Evolutionary conservation across 2,888 invertebrate genomes (phyloP), one percentile per base, ranked within the genome.

Genomic region (Fabriciana adippe): DNA sequence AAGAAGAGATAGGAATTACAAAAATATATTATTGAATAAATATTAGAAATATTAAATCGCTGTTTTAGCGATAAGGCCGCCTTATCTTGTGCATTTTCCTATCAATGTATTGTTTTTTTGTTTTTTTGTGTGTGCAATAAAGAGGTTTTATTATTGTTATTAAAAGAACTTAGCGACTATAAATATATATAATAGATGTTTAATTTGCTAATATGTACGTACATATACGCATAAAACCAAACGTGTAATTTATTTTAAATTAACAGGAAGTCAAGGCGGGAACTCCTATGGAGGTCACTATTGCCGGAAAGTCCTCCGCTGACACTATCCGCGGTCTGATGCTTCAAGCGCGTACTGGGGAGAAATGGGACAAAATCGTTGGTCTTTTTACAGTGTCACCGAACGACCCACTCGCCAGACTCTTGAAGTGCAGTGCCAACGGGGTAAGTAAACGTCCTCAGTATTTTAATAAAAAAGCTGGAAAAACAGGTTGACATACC

Each of bases 241-340:
- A 26, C 14, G 35, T 53, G 35, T 16, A 6, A 53, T 45, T 41
- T 61, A 13, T 6, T 51, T 61, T 8, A 16, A 41, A 35, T 41
- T 35, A 64, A 50, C 81, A 87, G 87, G 80, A 72, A 69, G 93
- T 75, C 78, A 93, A 84, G 81, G 89, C 82, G 47, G 92, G 91
- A 13, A 77, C 78, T 11, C 84, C 91, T 0, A 85, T 94, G 78
- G 88, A 93, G 67, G 92, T 95, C 69, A 93, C 90, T 66, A 89
- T 95, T 76, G 76, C 82, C 15, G 94, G 94, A 64, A 90, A 88
- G 55, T 79, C 79, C 5, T 78, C 91, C 1, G 78, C 83, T 6
- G 84, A 94, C 79, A 90, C 86, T 64, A 94, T 95, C 84, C 93
- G 94, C 65, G 96, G 96, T 16, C 93, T 95, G 79, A 85, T 96